Percentiles rank a stretch among this genome's conserved stretches.
These are phyloP conservation scores for Bradypus variegatus DNA, from an alignment of 2,797 vertebrate genomes.

Conservation along the genomic window DNA sequence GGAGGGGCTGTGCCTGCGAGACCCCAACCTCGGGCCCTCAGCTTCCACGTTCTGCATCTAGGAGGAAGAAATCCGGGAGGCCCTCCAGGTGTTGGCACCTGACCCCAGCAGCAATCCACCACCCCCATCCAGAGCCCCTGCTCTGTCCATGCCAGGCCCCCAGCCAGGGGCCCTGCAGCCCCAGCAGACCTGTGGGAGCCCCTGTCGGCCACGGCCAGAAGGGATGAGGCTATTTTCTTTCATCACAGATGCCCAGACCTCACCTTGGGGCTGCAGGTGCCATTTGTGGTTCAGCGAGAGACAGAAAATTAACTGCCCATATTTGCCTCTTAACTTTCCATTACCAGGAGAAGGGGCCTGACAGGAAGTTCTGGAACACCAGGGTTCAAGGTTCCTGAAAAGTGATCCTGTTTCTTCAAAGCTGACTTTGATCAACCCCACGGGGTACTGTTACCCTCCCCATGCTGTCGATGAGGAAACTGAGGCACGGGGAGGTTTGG, in stretches of 20 bases:
- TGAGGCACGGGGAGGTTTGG: background rate
- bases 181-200: background rate
- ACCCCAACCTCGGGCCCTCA: background rate
- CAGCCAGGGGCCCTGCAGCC: background rate
- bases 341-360: background rate
- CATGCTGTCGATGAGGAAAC: background rate
- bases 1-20: background rate
- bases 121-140: fast-evolving
- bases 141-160: fast-evolving
- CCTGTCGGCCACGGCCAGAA: background rate
- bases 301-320: background rate
- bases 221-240: background rate
- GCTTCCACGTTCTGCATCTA: background rate
- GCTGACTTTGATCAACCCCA: background rate
- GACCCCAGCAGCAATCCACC: background rate
- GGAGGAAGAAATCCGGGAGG: background rate
- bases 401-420: background rate
- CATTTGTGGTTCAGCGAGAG: background rate
- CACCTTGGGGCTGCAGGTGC: background rate
- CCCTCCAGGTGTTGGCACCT: background rate
- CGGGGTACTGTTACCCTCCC: fast-evolving
- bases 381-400: background rate
- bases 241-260: background rate
- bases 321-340: background rate
- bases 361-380: background rate